Evolutionary conservation across 2,888 invertebrate species (phyloP).

Genomic region (Sinhomidia bicolor): DNA sequence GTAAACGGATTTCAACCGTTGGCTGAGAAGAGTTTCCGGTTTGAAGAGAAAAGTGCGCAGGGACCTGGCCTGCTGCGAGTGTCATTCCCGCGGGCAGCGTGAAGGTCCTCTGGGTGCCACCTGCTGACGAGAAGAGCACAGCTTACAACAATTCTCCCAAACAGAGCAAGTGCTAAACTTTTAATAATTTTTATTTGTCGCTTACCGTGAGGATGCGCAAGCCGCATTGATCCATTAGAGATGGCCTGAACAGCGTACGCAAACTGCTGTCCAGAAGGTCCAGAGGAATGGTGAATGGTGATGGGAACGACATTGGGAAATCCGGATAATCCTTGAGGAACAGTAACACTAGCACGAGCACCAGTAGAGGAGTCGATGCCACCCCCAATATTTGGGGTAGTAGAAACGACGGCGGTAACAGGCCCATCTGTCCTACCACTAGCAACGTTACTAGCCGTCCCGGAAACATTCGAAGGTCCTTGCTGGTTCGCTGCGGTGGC

Average conservation of each 20-base stretch:
- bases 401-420: background rate
- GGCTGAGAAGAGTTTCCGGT: slow-evolving; percentile 42
- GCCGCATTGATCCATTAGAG: slow-evolving; percentile 55
- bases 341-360: slow-evolving; percentile 47
- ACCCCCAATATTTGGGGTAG: background rate
- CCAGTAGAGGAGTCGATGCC: background rate
- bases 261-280: slow-evolving; percentile 57
- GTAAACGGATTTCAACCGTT: slow-evolving; percentile 70
- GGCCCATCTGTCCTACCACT: background rate
- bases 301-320: slow-evolving; percentile 63
- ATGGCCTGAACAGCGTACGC: slow-evolving; percentile 58
- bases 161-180: no score
- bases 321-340: slow-evolving; percentile 63
- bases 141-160: no score
- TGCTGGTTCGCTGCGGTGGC: slow-evolving; percentile 69
- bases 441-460: background rate
- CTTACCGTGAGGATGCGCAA: slow-evolving; percentile 67
- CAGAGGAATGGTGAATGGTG: slow-evolving; percentile 64
- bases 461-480: slow-evolving; percentile 31
- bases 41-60: slow-evolving; percentile 58
- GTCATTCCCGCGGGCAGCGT: slow-evolving; percentile 60
- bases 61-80: slow-evolving; percentile 55
- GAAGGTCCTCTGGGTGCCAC: slow-evolving; percentile 59
- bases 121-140: no score
- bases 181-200: no score